phyloP scores from a whole-genome alignment of 2,797 vertebrate species.

The Artibeus lituratus region DNA sequence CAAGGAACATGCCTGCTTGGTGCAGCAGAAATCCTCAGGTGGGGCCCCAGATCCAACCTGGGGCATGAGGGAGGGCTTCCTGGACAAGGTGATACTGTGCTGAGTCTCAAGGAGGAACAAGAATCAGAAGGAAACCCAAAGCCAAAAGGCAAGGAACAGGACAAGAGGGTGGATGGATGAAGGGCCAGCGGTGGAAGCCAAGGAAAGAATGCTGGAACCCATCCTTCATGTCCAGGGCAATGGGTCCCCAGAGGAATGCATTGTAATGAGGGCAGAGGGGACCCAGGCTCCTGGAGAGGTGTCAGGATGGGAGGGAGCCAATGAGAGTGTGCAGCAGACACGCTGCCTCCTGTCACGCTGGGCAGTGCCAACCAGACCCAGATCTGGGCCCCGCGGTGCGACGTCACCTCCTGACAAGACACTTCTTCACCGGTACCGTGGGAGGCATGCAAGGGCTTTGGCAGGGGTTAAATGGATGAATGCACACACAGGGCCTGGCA shows the following conservation, averaged over 20 bases:
- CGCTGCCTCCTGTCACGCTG: rapidly evolving
- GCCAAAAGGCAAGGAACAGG: neutral
- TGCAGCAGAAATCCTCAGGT: neutral
- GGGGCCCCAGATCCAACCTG: neutral
- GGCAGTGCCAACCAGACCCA: rapidly evolving
- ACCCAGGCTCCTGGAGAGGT: neutral
- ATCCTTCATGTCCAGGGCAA: rapidly evolving
- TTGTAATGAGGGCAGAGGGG: neutral
- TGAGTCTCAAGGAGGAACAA: neutral
- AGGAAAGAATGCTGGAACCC: neutral
- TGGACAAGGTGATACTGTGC: neutral
- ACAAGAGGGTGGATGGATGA: no score
- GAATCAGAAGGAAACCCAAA: neutral
- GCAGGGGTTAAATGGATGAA: rapidly evolving
- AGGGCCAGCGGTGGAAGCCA: rapidly evolving
- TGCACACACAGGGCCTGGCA: neutral
- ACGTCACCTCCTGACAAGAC: rapidly evolving
- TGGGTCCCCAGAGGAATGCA: neutral
- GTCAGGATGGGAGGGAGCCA: neutral
- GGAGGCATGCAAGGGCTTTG: rapidly evolving
- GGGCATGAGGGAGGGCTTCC: neutral
- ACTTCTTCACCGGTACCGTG: rapidly evolving
- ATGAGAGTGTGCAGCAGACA: rapidly evolving
- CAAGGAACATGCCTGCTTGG: rapidly evolving
- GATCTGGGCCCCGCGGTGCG: neutral